These are phyloP conservation scores for Tortrix viridana DNA, from an alignment of 2,888 invertebrate species.

Conservation along the genomic window DNA sequence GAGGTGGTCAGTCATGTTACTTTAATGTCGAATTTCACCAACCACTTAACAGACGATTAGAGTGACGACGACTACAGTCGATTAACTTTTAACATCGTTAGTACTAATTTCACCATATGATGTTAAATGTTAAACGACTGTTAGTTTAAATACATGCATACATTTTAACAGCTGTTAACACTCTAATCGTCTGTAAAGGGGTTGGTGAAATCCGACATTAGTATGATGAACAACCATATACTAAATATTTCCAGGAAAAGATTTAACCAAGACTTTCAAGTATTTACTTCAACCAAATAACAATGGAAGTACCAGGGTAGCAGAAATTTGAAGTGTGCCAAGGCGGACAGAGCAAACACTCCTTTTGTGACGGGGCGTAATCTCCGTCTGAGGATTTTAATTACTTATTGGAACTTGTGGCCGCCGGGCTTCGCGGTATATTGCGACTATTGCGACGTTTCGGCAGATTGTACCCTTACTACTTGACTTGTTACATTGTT, in stretches of 20 bases:
- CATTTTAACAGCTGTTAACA: no score
- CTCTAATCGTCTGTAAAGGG: no score
- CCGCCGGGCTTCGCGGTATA: constrained; percentile 79
- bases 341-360: constrained; percentile 70
- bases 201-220: no score
- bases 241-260: background rate
- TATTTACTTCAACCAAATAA: constrained; percentile 38
- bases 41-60: no score
- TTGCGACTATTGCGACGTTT: constrained; percentile 77
- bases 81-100: no score
- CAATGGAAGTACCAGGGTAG: constrained; percentile 62
- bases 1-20: no score
- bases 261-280: background rate
- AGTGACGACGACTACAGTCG: no score
- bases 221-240: no score
- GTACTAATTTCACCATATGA: no score
- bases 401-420: constrained; percentile 84
- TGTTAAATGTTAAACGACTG: no score
- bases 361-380: constrained; percentile 73
- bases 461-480: constrained; percentile 54
- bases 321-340: constrained; percentile 65
- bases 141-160: no score
- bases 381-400: constrained; percentile 80
- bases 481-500: constrained; percentile 18
- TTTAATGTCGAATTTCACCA: no score